Conservation (phyloP, 2,888 invertebrate genomes). For the Anorthoa munda region DNA sequence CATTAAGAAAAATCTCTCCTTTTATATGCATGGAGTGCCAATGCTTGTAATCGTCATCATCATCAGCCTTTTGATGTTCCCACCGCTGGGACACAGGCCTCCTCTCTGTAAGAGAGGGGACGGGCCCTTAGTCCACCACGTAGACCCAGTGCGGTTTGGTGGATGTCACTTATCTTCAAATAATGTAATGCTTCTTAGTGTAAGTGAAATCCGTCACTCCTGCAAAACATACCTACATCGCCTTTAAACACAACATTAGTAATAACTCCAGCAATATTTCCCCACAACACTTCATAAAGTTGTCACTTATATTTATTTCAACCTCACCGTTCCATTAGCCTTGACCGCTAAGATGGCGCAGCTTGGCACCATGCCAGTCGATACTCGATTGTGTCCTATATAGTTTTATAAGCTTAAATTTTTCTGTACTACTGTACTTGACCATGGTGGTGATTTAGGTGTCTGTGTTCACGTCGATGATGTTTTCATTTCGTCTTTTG, state of each 20-base stretch:
- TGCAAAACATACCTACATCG: background rate
- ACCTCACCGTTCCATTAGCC: conserved; percentile 49
- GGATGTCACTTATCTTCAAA: too few species aligned
- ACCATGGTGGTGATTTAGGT: background rate
- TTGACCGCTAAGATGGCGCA: conserved; percentile 60
- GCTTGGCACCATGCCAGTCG: conserved; percentile 62
- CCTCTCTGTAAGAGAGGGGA: too few species aligned
- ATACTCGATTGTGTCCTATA: conserved; percentile 46
- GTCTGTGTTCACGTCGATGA: conserved; percentile 6
- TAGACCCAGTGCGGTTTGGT: too few species aligned
- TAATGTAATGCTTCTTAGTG: too few species aligned
- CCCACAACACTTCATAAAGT: conserved; percentile 13
- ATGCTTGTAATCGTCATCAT: background rate
- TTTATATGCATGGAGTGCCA: too few species aligned
- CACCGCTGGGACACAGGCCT: too few species aligned
- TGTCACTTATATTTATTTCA: conserved; percentile 54
- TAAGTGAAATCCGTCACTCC: background rate
- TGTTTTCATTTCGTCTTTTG: background rate
- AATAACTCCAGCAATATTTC: conserved; percentile 13
- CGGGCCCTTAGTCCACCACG: too few species aligned
- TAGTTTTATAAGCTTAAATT: conserved; percentile 38
- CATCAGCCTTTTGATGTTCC: too few species aligned
- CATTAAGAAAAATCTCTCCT: background rate
- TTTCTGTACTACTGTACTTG: conserved; percentile 14
- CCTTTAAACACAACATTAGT: background rate